A percentile compares a stretch with the other conserved stretches of the same genome.
These are phyloP conservation scores for Asteroscopus sphinx DNA, from an alignment of 2,888 invertebrate species.

Conservation along the genomic window DNA sequence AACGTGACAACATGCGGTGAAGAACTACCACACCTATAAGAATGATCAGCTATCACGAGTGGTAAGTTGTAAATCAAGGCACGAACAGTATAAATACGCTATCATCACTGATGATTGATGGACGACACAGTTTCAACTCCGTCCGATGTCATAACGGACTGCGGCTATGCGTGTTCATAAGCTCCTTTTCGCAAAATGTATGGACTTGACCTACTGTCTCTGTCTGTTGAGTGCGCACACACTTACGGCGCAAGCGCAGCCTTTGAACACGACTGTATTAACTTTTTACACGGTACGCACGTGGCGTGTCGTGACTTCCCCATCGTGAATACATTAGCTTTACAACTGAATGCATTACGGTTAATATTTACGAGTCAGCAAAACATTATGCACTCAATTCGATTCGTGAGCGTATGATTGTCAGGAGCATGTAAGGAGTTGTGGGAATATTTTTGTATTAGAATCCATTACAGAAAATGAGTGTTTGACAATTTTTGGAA, in stretches of 20 bases:
- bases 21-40: neutral
- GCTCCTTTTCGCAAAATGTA: neutral
- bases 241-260: constrained; percentile 10
- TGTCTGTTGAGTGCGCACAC: neutral
- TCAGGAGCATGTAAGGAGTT: constrained; percentile 13
- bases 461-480: constrained; percentile 11
- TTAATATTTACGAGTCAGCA: constrained; percentile 20
- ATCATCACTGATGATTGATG: no score
- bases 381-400: constrained; percentile 14
- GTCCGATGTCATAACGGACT: no score
- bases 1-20: neutral
- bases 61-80: no score
- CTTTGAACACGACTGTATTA: constrained; percentile 28
- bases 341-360: constrained; percentile 41
- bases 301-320: constrained; percentile 63
- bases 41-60: no score
- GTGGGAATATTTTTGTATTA: neutral
- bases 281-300: constrained; percentile 38
- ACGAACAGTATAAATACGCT: no score
- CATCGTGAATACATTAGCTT: constrained; percentile 52
- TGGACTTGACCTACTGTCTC: neutral
- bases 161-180: neutral
- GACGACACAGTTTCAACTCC: no score
- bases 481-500: no score
- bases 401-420: constrained; percentile 20